A percentile compares a stretch with the other conserved stretches of the same genome.
phyloP scores from a whole-genome alignment of 2,888 invertebrate genomes.

The Heteropelma amictum region DNA sequence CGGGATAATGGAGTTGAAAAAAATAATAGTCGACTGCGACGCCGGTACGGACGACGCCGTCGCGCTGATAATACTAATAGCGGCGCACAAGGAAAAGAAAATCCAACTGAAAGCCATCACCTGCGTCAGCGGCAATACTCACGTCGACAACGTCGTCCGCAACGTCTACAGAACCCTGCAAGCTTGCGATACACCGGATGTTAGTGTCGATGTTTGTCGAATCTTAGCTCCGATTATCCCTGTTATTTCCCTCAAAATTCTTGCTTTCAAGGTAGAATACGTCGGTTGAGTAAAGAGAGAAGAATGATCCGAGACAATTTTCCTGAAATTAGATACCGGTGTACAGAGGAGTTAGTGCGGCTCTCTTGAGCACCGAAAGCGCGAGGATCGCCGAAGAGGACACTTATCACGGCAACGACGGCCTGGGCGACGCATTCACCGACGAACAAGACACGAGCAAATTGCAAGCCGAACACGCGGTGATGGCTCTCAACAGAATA shows the following conservation, averaged over 20 bases:
- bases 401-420: slow-evolving; percentile 84
- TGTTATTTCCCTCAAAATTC: too few species aligned
- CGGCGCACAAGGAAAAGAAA: slow-evolving; percentile 78
- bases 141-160: slow-evolving; percentile 82
- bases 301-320: not conserved
- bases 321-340: slow-evolving; percentile 83
- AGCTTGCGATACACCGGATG: slow-evolving; percentile 81
- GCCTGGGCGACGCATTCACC: slow-evolving; percentile 83
- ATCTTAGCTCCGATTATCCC: not conserved
- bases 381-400: slow-evolving; percentile 71
- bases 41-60: slow-evolving; percentile 84
- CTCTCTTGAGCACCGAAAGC: slow-evolving; percentile 75
- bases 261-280: too few species aligned
- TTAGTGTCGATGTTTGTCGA: too few species aligned
- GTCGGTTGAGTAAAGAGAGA: too few species aligned
- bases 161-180: slow-evolving; percentile 86
- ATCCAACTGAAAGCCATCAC: slow-evolving; percentile 85
- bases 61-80: slow-evolving; percentile 81
- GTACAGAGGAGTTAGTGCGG: slow-evolving; percentile 82
- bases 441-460: slow-evolving; percentile 77
- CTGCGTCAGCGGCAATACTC: slow-evolving; percentile 87
- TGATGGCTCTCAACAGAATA: slow-evolving; percentile 81
- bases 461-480: slow-evolving; percentile 81
- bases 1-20: slow-evolving; percentile 57
- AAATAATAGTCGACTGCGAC: slow-evolving; percentile 82